Conservation (phyloP, 2,113 vertebrate species). For the Aix galericulata region DNA sequence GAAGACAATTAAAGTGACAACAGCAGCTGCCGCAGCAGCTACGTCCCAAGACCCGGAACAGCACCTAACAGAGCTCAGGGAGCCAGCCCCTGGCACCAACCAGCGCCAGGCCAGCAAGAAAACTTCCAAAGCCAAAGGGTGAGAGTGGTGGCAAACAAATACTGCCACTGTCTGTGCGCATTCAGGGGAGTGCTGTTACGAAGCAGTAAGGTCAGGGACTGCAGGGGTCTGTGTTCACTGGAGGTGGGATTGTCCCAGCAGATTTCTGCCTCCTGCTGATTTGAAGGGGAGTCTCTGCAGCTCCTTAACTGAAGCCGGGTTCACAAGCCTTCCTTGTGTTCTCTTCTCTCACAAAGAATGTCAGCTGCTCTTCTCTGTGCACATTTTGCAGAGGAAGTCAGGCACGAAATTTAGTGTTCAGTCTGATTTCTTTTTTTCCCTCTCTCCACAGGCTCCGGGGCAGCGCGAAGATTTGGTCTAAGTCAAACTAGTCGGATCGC, state of each 20-base stretch:
- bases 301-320: neutral
- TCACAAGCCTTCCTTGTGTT: neutral
- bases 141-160: conserved; percentile 20
- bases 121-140: conserved; percentile 97
- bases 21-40: conserved; percentile 89
- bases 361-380: neutral
- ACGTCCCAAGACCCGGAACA: conserved; percentile 94
- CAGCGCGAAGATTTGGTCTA: conserved; percentile 98
- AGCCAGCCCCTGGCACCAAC: conserved; percentile 77
- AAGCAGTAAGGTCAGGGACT: neutral
- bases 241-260: neutral
- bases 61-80: conserved; percentile 81
- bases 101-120: conserved; percentile 90
- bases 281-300: neutral
- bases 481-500: conserved; percentile 86
- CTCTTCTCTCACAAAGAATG: rapidly evolving
- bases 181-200: neutral
- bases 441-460: conserved; percentile 87
- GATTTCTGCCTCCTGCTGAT: neutral
- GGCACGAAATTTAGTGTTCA: neutral
- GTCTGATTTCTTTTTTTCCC: neutral
- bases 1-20: conserved; percentile 96
- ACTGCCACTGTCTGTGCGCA: neutral
- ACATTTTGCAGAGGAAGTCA: neutral
- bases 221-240: neutral